Base-by-base conservation (phyloP, 2,113 vertebrate species). In the Vireo altiloquus region DNA sequence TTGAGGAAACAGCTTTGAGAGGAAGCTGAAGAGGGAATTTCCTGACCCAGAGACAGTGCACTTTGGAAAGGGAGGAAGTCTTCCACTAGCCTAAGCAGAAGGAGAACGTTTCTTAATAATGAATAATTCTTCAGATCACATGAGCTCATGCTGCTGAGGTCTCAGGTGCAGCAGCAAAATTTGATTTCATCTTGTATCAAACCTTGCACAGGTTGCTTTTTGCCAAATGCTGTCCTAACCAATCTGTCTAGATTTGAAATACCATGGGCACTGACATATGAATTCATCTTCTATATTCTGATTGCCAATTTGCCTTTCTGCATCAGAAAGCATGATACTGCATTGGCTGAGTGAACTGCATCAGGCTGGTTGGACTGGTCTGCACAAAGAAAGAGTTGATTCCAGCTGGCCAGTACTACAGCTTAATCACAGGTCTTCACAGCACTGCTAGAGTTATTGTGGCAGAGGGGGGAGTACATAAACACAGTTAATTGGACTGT, bases 11-110 rank as follows among this genome's bases (percentile, higher is more conserved):
- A 65, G 46, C 50, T 93, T 92, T 61, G 82, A 95, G 82, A 94
- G 82, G 88, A 93, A 88, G 71, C 63, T 86, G 54, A 82, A 87
- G 82, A 86, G 68, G 14, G 18, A 33, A 37, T 92, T 96, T 96
- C 79, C 92, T 95, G 60, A 87, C 33, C 10, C 19, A 68, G 21
- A 47, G 30, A 28, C 35, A 8, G 3, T 49, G 53, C 50, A 19
- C 54, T 76, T 82, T 72, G 61, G 33, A 82, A 69, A 86, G 42
- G 28, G 71, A 90, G 22, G 59, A 94, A 83, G 31, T 31, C 50
- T 86, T 90, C 42, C n/a, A 7, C 37, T 87, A 81, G 16, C 42
- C 39, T 70, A 53, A 69, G 46, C 22, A 76, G 37, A 23, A 87
- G 60, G 11, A 74, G 46, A 65, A 50, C 15, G 13, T 77, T 95